Base-by-base conservation (phyloP, 1,140 invertebrate species). In the Helicoverpa armigera region DNA sequence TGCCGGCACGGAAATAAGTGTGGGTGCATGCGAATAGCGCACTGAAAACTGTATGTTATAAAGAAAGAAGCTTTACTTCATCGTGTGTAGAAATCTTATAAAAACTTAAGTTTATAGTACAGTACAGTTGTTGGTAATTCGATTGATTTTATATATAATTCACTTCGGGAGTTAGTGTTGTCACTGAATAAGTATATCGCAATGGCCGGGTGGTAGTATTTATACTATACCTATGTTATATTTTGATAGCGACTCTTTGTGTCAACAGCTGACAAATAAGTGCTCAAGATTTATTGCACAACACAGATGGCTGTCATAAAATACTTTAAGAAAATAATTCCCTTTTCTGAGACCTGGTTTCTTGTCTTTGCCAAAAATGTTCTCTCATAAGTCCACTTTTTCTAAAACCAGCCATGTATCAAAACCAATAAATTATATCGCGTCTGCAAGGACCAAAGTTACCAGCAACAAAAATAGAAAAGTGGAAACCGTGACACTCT, bases 391-490 rank as follows among this genome's bases (percentile, higher is more conserved):
- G 11, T 23, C 16, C 35, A 51, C 43, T 18, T 50, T 50, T n/a
- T 50, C 16, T 43, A 23, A 31, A 31, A 2, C 23, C 65, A 13
- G 65, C 16, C 43, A 69, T 69, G 43, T 50, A 69, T 50, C 12
- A 69, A n/a, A 18, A 72, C 50, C 53, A 54, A 72, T 72, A 72
- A 72, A 72, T 53, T 53, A 54, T 72, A 13, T 53, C 69, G 23
- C 69, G 63, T 65, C 69, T 72, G 50, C 13, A 72, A 54, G 69
- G 11, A 53, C 35, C 48, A 29, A 29, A 53, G 67, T 53, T 29
- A 70, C 18, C 23, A 70, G 63, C 35, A 70, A 53, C 67, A 70
- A 70, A 70, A 70, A 70, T 70, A 29, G 50, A 72, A 43, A 65
- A 63, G 61, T 35, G 61, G 61, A n/a, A 53, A 72, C 50, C 53